Evolutionary conservation across 2,888 invertebrate genomes (phyloP).

Genomic region (Erebia palarica): DNA sequence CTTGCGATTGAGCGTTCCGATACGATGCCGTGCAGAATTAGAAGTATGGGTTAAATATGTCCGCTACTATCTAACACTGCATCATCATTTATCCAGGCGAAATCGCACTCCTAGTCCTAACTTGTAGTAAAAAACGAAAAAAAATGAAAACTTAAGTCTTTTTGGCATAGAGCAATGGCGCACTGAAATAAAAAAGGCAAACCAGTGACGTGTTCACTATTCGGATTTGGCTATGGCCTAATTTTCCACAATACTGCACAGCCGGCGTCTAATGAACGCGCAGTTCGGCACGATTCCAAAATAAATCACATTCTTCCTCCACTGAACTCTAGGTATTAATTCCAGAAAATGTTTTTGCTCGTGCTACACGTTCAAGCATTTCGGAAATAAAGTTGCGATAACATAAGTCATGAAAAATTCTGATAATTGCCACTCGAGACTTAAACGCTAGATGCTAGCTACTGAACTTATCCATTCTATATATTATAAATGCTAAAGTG

Average conservation of each 20-base stretch:
- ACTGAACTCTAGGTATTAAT: slow-evolving; percentile 27
- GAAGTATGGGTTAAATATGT: no score
- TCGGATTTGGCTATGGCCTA: slow-evolving; percentile 20
- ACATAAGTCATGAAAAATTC: slow-evolving; percentile 2
- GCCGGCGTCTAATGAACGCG: slow-evolving; percentile 25
- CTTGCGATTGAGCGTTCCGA: no score
- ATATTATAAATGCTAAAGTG: no score
- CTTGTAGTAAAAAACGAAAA: neutral
- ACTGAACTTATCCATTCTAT: no score
- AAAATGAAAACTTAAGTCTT: neutral
- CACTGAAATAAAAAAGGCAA: neutral
- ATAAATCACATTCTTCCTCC: slow-evolving; percentile 29
- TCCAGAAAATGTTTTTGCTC: slow-evolving; percentile 24
- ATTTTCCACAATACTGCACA: slow-evolving; percentile 26
- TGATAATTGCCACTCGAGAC: neutral
- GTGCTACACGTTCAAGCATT: slow-evolving; percentile 23
- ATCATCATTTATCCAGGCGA: no score
- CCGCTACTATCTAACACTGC: no score
- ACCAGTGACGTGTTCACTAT: slow-evolving; percentile 9
- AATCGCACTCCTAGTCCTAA: no score
- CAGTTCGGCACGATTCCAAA: slow-evolving; percentile 25
- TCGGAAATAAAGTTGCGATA: slow-evolving; percentile 12
- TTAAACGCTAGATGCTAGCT: no score
- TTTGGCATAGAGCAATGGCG: neutral
- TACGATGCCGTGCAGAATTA: no score